Percentiles rank a stretch among this genome's conserved stretches.
These are phyloP conservation scores for Stigmatopora argus DNA, from an alignment of 2,113 vertebrate species.

Conservation along the genomic window DNA sequence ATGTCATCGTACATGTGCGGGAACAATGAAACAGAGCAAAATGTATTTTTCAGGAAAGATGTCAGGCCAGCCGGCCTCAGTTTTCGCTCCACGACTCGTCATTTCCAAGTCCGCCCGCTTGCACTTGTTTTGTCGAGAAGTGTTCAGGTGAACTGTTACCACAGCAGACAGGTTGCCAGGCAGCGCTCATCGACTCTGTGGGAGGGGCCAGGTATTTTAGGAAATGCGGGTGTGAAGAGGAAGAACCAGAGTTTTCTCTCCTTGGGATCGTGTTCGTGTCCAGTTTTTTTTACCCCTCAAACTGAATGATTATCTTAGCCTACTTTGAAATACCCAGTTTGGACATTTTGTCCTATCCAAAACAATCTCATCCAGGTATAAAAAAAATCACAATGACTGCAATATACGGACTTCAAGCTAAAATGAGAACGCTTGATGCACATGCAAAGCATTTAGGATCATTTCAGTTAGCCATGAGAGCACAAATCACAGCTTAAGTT, in stretches of 20 bases:
- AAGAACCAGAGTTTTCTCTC: conserved; percentile 16
- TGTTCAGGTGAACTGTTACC: conserved; percentile 59
- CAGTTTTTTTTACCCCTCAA: too few relatives aligned
- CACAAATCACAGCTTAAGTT: neutral
- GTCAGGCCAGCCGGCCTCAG: neutral
- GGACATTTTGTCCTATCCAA: too few relatives aligned
- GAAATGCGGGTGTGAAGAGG: conserved; percentile 57
- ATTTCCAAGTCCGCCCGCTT: conserved; percentile 10
- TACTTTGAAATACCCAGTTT: too few relatives aligned
- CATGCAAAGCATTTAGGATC: neutral
- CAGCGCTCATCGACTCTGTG: conserved; percentile 48
- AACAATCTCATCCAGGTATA: too few relatives aligned
- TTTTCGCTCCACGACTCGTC: conserved; percentile 1
- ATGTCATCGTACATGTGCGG: too few relatives aligned
- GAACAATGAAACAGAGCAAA: too few relatives aligned
- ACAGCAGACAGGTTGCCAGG: conserved; percentile 60
- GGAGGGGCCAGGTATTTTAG: conserved; percentile 63
- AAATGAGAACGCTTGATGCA: neutral
- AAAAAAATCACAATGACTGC: neutral
- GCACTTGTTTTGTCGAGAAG: conserved; percentile 47
- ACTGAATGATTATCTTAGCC: too few relatives aligned
- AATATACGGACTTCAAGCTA: neutral
- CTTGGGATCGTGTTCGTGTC: neutral
- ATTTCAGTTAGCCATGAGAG: neutral
- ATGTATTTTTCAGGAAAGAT: too few relatives aligned